phyloP scores from a whole-genome alignment of 1,140 invertebrate species.

The Elysia chlorotica region DNA sequence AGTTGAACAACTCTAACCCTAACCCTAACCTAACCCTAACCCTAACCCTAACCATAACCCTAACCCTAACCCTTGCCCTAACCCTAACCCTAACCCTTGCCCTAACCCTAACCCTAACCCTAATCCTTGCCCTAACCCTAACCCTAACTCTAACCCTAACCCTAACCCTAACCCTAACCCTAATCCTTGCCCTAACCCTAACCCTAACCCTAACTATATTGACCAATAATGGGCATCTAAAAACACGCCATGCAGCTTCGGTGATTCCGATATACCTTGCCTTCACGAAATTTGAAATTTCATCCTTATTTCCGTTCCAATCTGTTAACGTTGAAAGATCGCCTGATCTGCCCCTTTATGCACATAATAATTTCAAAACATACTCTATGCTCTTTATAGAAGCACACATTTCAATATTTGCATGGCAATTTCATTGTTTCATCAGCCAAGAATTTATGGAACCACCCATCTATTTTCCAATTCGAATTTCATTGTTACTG shows the following conservation, averaged over 20 bases:
- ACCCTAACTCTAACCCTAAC: too few relatives aligned
- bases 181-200: too few relatives aligned
- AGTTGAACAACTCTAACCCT: constrained; percentile 27
- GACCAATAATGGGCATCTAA: constrained; percentile 55
- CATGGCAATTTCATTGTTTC: constrained; percentile 18
- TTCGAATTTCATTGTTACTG: constrained; percentile 4
- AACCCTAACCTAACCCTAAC: too few relatives aligned
- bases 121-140: too few relatives aligned
- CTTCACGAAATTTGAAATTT: neutral
- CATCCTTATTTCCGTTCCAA: constrained; percentile 23
- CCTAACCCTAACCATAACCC: too few relatives aligned
- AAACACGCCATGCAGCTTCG: constrained; percentile 47
- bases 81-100: too few relatives aligned
- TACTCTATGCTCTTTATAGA: constrained; percentile 34
- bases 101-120: too few relatives aligned
- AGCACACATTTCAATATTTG: constrained; percentile 34
- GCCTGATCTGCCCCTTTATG: constrained; percentile 25
- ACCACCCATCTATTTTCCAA: constrained; percentile 37
- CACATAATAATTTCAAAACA: constrained; percentile 32
- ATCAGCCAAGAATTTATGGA: constrained; percentile 30
- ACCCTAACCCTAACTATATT: too few relatives aligned
- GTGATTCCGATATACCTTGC: constrained; percentile 43
- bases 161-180: too few relatives aligned
- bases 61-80: too few relatives aligned
- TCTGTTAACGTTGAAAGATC: constrained; percentile 21